Base-by-base conservation (phyloP, 1,140 invertebrate genomes). In the Acarapis woodi region DNA sequence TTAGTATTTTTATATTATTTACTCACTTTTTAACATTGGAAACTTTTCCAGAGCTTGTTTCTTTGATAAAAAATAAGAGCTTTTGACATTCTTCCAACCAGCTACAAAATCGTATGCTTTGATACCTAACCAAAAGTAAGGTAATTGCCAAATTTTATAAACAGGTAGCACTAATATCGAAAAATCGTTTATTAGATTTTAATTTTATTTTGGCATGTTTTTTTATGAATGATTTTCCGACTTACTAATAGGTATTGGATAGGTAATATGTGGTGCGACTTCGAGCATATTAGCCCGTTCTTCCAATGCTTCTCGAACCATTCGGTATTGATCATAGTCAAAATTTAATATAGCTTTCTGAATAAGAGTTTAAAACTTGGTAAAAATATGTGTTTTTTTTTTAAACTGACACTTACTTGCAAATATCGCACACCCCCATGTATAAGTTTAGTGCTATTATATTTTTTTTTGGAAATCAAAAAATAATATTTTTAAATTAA, bases 61-160 rank as follows among this genome's bases (percentile, higher is more conserved):
- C 57, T 94, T 94, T 15, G 73, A 76, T 16, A 99, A 62, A 49
- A 77, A 77, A 57, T 96, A 99, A 3, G 85, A 94, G 40, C 71
- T 70, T 58, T 93, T 93, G 1, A 99, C 69, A 42, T 82, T 79
- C 54, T 93, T 73, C 44, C 69, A 70, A 2, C 93, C 90, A 26
- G 90, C 88, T 2, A 99, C 87, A 22, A 96, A 50, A 60, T 99
- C 93, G 56, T 99, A 99, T 60, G 73, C 73, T 60, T 99, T 99
- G 44, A 99, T 97, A 43, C 93, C 93, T 47, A 77, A 70, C 85
- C 85, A 97, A 52, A 72, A 97, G 52, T 97, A 99, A 0, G 90
- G 90, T 16, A 99, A 67, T 61, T 94, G 85, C 88, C 87, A 96
- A 71, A 77, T 85, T 49, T 80, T 90, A 55, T 41, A 59, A 60